Evolutionary conservation across 2,113 vertebrate species (phyloP), one percentile per base, ranked within the genome.

Genomic region (Hypocryptadius cinnamomeus): DNA sequence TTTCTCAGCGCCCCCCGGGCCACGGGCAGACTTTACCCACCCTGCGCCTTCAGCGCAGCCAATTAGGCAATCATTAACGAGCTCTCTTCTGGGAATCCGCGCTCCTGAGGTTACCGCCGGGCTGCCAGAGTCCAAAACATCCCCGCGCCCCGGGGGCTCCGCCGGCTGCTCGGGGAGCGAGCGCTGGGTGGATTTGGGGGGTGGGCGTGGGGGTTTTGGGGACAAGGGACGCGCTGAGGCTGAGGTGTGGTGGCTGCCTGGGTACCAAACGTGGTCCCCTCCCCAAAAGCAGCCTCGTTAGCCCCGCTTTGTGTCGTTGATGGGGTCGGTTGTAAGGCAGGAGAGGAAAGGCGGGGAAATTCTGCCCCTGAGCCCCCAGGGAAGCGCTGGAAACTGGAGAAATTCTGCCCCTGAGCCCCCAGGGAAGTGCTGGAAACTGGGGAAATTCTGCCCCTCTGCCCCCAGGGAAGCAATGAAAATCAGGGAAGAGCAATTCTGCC

Each of bases 41-140:
- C 40, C 45, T 13, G 68, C 33, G 15, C 92, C 85, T 77, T 37
- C 56, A 5, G 27, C 30, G 31, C 33, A 5, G 79, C 85, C 78
- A 44, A 42, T 70, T 82, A 39, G 56, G 40, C 63, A 94, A 95
- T 89, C 6, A 94, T 96, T 96, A 96, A 96, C 93, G 2, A 42
- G 33, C 42, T 89, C 37, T 31, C 30, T 69, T 87, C 94, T 51
- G 22, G 89, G 85, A 79, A 77, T 0, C 54, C 30, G 6, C 35
- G 16, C 54, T 63, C 18, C 59, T 4, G 90, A 76, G 83, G 30
- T 74, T 57, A 25, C 45, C 9, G 54, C 17, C n/a, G 31, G 60
- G 28, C 23, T 31, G 51, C 20, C 65, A 10, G 54, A 27, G 31
- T 3, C 54, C 56, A 35, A 45, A 68, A 30, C 16, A 11, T 5